Percentiles rank a stretch among this genome's conserved stretches.
Evolutionary conservation across 2,888 invertebrate species (phyloP).

Genomic region (Andrena dorsata): DNA sequence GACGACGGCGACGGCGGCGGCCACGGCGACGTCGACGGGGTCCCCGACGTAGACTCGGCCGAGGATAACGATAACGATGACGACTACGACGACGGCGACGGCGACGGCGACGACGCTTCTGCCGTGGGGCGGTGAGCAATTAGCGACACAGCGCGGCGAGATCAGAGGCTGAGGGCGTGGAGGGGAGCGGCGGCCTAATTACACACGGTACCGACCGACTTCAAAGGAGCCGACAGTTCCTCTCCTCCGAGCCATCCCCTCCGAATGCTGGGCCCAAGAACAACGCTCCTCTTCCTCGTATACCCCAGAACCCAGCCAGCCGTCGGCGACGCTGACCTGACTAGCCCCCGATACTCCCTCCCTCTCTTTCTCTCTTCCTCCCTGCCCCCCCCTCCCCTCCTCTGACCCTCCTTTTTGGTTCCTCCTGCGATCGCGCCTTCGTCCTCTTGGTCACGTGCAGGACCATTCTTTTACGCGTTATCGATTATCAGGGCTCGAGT

Average conservation of each 20-base stretch:
- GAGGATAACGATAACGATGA: constrained; percentile 43
- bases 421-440: constrained; percentile 15
- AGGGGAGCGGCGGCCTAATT: constrained; percentile 83
- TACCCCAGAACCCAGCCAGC: constrained; percentile 70
- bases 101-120: constrained; percentile 73
- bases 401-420: constrained; percentile 3
- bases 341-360: constrained; percentile 69
- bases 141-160: constrained; percentile 84
- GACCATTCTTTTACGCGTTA: constrained; percentile 1
- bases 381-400: constrained; percentile 9
- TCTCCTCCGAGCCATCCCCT: constrained; percentile 79
- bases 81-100: constrained; percentile 41
- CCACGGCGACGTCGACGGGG: constrained; percentile 25
- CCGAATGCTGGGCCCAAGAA: constrained; percentile 77
- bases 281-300: constrained; percentile 79
- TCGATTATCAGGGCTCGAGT: constrained; percentile 15
- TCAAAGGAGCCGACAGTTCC: constrained; percentile 83
- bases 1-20: not conserved
- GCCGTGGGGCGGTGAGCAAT: constrained; percentile 84
- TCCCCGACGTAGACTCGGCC: constrained; percentile 41
- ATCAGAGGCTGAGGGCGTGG: constrained; percentile 82
- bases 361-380: constrained; percentile 33
- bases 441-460: constrained; percentile 29
- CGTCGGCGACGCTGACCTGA: constrained; percentile 71
- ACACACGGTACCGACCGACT: constrained; percentile 84